Percentiles rank a stretch among this genome's conserved stretches.
Evolutionary conservation across 2,113 vertebrate species (phyloP).

Genomic region (Hystrix brachyura): DNA sequence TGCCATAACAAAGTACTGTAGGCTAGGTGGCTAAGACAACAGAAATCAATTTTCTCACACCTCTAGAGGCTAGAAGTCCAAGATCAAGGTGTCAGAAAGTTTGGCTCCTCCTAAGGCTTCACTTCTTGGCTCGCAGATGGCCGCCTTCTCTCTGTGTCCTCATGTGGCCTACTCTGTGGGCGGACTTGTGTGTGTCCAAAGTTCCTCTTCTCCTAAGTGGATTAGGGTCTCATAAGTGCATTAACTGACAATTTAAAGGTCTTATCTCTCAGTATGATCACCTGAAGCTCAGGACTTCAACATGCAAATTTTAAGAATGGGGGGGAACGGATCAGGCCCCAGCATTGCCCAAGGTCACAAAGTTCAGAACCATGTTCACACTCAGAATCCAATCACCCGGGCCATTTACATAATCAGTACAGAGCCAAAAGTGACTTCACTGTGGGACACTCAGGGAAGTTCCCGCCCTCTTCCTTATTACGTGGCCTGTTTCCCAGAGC

Average conservation of each 20-base stretch:
- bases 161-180: background rate
- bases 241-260: constrained; percentile 16
- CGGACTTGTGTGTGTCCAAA: background rate
- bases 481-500: constrained; percentile 62
- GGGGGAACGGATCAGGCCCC: background rate
- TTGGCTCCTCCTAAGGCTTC: background rate
- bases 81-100: background rate
- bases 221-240: background rate
- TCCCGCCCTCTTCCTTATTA: constrained; percentile 61
- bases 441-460: constrained; percentile 58
- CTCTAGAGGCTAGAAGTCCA: background rate
- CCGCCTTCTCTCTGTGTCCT: background rate
- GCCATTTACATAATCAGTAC: background rate
- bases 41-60: background rate
- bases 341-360: background rate
- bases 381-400: background rate
- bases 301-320: background rate
- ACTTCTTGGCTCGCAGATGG: background rate
- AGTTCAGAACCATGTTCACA: background rate
- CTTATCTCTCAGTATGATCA: background rate
- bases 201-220: background rate
- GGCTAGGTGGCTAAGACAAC: background rate
- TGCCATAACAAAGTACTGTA: background rate
- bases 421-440: constrained; percentile 81
- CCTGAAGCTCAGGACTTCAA: background rate